Evolutionary conservation across 2,797 vertebrate species (phyloP).

Genomic region (Enteromius thamalakanensis): DNA sequence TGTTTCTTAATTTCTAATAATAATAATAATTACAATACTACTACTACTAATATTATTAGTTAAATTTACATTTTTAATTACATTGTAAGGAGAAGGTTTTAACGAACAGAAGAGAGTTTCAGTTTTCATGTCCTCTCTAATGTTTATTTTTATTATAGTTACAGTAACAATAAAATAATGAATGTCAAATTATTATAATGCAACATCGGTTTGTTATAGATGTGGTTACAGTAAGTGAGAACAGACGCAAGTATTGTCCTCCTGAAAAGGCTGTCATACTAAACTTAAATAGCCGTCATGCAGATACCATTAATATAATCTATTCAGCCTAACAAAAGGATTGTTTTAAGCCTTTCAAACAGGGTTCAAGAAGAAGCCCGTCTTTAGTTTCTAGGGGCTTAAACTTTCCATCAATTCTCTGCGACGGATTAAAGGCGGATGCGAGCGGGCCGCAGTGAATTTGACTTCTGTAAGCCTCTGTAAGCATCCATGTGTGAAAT

Average conservation of each 20-base stretch:
- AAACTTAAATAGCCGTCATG: conserved; percentile 9
- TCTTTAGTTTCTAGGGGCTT: conserved; percentile 43
- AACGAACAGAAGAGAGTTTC: background rate
- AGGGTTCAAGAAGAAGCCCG: background rate
- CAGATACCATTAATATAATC: conserved; percentile 10
- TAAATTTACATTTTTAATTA: background rate
- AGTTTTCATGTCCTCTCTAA: background rate
- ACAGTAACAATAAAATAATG: background rate
- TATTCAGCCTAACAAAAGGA: conserved; percentile 32
- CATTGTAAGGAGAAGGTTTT: background rate
- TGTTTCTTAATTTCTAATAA: background rate
- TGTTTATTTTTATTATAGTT: background rate
- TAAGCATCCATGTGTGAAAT: conserved; percentile 68
- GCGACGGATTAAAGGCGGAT: conserved; percentile 58
- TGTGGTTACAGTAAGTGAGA: background rate
- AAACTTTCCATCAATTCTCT: conserved; percentile 46
- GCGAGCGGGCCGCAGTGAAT: conserved; percentile 62
- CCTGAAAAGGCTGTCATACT: background rate
- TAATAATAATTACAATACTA: too few relatives aligned
- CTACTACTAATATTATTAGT: background rate
- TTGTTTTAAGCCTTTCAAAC: conserved; percentile 31
- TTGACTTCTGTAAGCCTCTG: conserved; percentile 61
- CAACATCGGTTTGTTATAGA: background rate
- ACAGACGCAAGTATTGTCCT: background rate
- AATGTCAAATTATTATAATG: background rate